phyloP scores from a whole-genome alignment of 2,113 vertebrate genomes.

The Strix aluco region DNA sequence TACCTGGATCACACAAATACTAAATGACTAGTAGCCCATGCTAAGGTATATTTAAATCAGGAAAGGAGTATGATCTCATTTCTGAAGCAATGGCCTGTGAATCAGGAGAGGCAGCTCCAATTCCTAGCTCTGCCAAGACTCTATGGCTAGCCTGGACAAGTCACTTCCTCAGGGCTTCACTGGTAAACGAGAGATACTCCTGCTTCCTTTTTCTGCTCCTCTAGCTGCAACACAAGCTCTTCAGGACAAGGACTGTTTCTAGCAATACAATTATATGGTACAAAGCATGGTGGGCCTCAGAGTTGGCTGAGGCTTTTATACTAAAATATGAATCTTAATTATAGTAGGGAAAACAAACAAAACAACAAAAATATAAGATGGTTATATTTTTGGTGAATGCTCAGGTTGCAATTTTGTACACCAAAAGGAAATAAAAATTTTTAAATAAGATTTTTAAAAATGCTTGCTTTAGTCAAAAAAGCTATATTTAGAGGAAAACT shows the following conservation, averaged over 20 bases:
- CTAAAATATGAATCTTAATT: background rate
- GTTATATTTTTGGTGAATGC: background rate
- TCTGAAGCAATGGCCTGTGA: slow-evolving; percentile 30
- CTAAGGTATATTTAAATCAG: background rate
- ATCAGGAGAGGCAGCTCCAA: background rate
- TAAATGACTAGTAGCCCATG: background rate
- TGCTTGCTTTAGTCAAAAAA: background rate
- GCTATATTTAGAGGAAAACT: background rate
- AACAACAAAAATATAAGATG: background rate
- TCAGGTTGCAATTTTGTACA: background rate
- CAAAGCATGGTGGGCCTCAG: background rate
- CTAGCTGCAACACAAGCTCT: background rate
- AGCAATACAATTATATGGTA: background rate
- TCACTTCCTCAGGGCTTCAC: slow-evolving; percentile 6
- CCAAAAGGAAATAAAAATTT: background rate
- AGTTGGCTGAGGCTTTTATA: background rate
- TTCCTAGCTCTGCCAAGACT: slow-evolving; percentile 24
- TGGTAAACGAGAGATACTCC: background rate
- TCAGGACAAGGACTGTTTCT: background rate
- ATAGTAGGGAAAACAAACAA: background rate
- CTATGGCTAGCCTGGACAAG: slow-evolving; percentile 10
- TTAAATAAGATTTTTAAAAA: background rate
- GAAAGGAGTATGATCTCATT: slow-evolving; percentile 20
- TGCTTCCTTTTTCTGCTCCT: background rate
- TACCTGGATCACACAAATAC: background rate